Evolutionary conservation across 1,140 invertebrate species (phyloP), one percentile per base, ranked within the genome.

Genomic region (Procambarus virginalis): DNA sequence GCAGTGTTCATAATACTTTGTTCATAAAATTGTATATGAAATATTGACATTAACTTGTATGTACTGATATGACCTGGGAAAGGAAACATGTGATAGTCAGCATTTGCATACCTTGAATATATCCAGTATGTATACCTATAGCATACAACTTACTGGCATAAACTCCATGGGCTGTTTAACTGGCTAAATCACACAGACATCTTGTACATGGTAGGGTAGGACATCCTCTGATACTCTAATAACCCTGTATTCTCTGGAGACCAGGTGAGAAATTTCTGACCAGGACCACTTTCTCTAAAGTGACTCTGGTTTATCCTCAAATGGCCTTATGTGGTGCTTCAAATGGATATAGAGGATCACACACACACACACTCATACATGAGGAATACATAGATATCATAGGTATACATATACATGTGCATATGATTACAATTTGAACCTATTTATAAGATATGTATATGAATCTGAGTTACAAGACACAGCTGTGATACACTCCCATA

Each of bases 371-470:
- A 68, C 58, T 83, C 64, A 68, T 83, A 83, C 81, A 68, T 60
- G 49, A 46, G 55, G 84, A 77, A 76, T 58, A 51, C 55, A 60
- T 76, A 76, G 83, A 48, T 51, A 51, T 75, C 6, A 64, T 51
- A 68, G 84, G 84, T 76, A 85, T 76, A 85, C 84, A 60, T 75
- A 80, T 87, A 80, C 76, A 70, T 80, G 45, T 70, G 78, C 34
- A 80, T 68, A 48, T 49, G 34, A 80, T 87, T 60, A 79, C 78
- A 73, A 60, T 87, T 87, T 87, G 79, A 79, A 87, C 78, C 86
- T 80, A 73, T 78, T 80, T 70, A 70, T 70, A 87, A 55, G 77
- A 81, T 79, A 77, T 77, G 51, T 68, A 80, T 80, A 87, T 70
- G 77, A 70, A 79, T 80, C 58, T 82, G 80, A 82, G 34, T 82